Percentiles rank a stretch among this genome's conserved stretches.
Evolutionary conservation across 2,888 invertebrate species (phyloP).

Genomic region (Athrips mouffetella): DNA sequence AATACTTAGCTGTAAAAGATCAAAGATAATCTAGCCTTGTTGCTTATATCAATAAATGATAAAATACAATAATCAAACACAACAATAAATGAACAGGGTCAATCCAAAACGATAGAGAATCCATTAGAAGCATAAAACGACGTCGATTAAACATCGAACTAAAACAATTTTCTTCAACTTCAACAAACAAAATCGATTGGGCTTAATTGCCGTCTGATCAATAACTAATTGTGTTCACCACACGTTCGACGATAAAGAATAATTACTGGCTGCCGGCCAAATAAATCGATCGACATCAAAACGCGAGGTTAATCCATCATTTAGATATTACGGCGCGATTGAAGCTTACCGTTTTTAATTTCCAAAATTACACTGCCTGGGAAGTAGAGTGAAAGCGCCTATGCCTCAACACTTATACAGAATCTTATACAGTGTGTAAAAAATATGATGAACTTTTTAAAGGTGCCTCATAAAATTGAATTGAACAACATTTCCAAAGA

Average conservation of each 20-base stretch:
- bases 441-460: too few species aligned
- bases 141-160: conserved; percentile 68
- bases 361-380: conserved; percentile 69
- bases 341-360: conserved; percentile 77
- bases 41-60: too few species aligned
- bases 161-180: conserved; percentile 78
- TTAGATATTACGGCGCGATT: conserved; percentile 74
- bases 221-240: conserved; percentile 77
- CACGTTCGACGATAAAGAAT: conserved; percentile 75
- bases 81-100: conserved; percentile 53
- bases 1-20: not conserved
- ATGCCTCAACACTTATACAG: conserved; percentile 66
- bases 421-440: too few species aligned
- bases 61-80: too few species aligned
- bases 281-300: conserved; percentile 77
- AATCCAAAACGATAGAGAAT: conserved; percentile 58
- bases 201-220: conserved; percentile 75
- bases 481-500: too few species aligned
- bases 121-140: conserved; percentile 69
- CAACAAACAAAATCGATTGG: conserved; percentile 77
- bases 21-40: not conserved
- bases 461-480: too few species aligned
- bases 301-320: conserved; percentile 76
- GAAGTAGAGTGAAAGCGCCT: conserved; percentile 55
- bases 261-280: conserved; percentile 77